Percentiles rank a stretch among this genome's conserved stretches.
phyloP scores from a whole-genome alignment of 2,888 invertebrate genomes.

The Leptinotarsa juncta region DNA sequence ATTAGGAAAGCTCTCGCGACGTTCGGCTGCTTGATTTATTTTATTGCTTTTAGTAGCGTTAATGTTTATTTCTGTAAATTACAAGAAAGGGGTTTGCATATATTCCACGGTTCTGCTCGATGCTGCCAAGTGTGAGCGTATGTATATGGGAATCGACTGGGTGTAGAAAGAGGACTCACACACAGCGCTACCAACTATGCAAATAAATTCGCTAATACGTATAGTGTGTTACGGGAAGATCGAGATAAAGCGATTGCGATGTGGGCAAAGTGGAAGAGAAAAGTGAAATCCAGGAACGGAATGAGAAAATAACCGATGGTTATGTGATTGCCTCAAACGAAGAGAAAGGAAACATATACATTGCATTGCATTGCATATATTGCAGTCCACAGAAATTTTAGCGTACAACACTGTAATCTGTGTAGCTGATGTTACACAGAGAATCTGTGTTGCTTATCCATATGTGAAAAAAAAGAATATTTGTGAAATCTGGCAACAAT shows the following conservation, averaged over 20 bases:
- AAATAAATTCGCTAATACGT: conserved; percentile 52
- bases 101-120: conserved; percentile 49
- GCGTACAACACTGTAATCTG: too few relatives aligned
- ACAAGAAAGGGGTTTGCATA: conserved; percentile 70
- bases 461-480: too few relatives aligned
- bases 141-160: conserved; percentile 43
- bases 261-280: not conserved
- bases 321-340: not conserved
- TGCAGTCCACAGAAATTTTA: too few relatives aligned
- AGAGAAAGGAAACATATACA: not conserved
- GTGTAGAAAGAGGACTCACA: conserved; percentile 35
- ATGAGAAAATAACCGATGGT: not conserved
- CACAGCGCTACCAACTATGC: conserved; percentile 48
- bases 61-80: conserved; percentile 72
- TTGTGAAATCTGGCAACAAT: too few relatives aligned
- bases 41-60: conserved; percentile 71
- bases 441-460: too few relatives aligned
- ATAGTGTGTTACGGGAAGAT: conserved; percentile 27
- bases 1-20: conserved; percentile 51
- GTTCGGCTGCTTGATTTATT: conserved; percentile 68
- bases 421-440: too few relatives aligned
- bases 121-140: conserved; percentile 34
- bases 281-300: conserved; percentile 7
- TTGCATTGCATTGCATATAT: too few relatives aligned
- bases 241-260: conserved; percentile 34